These are phyloP conservation scores for Upupa epops DNA, from an alignment of 2,113 vertebrate species.

Conservation along the genomic window DNA sequence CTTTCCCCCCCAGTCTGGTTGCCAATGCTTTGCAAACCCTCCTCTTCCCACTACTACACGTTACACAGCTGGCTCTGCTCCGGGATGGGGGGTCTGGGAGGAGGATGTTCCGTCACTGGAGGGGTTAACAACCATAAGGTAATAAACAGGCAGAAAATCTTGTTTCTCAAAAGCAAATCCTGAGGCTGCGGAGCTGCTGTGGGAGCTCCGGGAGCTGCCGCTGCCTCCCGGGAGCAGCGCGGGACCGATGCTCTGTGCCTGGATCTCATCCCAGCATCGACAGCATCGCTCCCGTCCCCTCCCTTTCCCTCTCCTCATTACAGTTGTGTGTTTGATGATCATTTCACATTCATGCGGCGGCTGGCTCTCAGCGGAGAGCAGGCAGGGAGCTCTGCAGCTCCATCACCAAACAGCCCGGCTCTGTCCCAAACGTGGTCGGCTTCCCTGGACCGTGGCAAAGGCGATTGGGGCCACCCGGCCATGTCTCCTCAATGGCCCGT, in stretches of 20 bases:
- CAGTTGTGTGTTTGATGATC: background rate
- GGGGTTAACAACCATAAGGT: rapidly evolving
- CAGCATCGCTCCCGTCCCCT: background rate
- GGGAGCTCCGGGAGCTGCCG: background rate
- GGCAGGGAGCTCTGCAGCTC: background rate
- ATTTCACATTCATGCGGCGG: rapidly evolving
- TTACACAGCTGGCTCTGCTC: background rate
- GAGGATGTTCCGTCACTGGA: background rate
- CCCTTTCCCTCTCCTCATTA: background rate
- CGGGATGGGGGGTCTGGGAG: background rate
- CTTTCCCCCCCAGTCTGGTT: background rate
- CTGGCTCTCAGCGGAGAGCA: background rate
- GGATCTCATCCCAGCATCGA: background rate
- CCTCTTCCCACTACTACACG: background rate
- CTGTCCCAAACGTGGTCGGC: background rate
- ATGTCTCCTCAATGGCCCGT: rapidly evolving
- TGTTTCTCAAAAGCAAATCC: background rate
- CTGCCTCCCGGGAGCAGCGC: background rate
- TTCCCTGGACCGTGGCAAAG: background rate
- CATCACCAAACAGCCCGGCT: rapidly evolving
- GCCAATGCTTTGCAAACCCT: background rate
- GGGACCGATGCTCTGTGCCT: background rate
- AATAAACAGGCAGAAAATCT: background rate
- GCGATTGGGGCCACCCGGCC: rapidly evolving
- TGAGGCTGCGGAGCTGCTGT: rapidly evolving